Base-by-base conservation (phyloP, 2,797 vertebrate genomes). In the Premnoplex brunnescens region DNA sequence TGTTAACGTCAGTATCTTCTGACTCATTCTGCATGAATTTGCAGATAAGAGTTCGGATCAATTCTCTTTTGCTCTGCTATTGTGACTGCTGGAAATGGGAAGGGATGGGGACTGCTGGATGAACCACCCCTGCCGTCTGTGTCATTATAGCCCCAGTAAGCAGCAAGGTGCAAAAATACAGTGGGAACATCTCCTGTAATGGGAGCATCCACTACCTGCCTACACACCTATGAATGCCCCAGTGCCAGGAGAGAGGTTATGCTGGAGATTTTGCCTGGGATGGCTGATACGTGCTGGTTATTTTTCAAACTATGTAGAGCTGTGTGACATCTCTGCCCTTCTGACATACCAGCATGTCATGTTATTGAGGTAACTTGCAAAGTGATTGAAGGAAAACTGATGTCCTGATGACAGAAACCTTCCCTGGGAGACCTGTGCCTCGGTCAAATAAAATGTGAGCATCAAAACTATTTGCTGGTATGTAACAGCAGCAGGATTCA, bases 171-270 rank as follows among this genome's bases (percentile, higher is more conserved):
- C 27, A 59, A 59, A 93, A 68, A 22, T 5, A 0, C 27, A 55
- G 22, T 0, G 8, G 20, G 62, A 44, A 28, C 24, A 55, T 30
- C 41, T 89, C 63, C 37, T 44, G 8, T 6, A 23, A 19, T 2
- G 1, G 43, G 32, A 88, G 9, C 37, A 83, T 36, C 24, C 24
- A 15, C 24, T 18, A 8, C 73, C 48, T 59, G 62, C 39, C 24
- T 19, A 10, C 22, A 36, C 20, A n/a, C 4, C 37, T 12, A 15
- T 0, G 0, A 60, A 37, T 7, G 26, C 46, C 41, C 58, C 2
- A 0, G 32, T 34, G 49, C 8, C 14, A 51, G 74, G 37, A 78
- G 20, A 26, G 7, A 7, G 32, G 22, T 64, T 52, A 9, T 9
- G 2, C 62, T 52, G 78, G 49, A 69, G 37, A 2, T 81, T 81